phyloP scores from a whole-genome alignment of 2,888 invertebrate genomes.

The Lycaena phlaeas region DNA sequence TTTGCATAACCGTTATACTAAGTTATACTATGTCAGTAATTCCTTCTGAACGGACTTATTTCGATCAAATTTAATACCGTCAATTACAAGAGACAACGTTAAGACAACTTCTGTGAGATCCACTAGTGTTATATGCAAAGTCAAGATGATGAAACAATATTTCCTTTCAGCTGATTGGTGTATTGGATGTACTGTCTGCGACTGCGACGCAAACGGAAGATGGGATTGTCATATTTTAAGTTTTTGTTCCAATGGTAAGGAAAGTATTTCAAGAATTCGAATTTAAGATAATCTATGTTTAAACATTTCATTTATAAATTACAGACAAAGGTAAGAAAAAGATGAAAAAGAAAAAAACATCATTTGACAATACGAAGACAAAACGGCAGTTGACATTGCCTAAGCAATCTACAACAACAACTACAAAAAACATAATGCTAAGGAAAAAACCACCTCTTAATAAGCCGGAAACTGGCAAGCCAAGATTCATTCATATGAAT shows the following conservation, averaged over 20 bases:
- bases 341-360: conserved; percentile 15
- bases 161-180: conserved; percentile 56
- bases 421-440: conserved; percentile 8
- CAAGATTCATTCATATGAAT: not conserved
- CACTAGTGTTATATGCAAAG: too few relatives aligned
- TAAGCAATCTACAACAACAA: conserved; percentile 5
- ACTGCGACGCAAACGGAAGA: conserved; percentile 42
- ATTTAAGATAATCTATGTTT: not conserved
- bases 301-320: not conserved
- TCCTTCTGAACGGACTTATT: too few relatives aligned
- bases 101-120: too few relatives aligned
- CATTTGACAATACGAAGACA: conserved; percentile 12
- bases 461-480: not conserved
- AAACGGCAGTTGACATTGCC: conserved; percentile 11
- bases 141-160: too few relatives aligned
- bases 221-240: conserved; percentile 56
- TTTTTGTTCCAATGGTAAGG: conserved; percentile 49
- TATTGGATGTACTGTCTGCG: conserved; percentile 52
- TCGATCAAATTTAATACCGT: too few relatives aligned
- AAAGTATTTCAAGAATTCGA: too few relatives aligned
- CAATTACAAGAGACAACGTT: too few relatives aligned
- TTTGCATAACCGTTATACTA: too few relatives aligned
- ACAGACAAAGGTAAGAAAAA: conserved; percentile 23
- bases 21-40: too few relatives aligned
- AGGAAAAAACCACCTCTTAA: conserved; percentile 1